phyloP scores from a whole-genome alignment of 2,113 vertebrate genomes.

The Nyctibius bracteatus region DNA sequence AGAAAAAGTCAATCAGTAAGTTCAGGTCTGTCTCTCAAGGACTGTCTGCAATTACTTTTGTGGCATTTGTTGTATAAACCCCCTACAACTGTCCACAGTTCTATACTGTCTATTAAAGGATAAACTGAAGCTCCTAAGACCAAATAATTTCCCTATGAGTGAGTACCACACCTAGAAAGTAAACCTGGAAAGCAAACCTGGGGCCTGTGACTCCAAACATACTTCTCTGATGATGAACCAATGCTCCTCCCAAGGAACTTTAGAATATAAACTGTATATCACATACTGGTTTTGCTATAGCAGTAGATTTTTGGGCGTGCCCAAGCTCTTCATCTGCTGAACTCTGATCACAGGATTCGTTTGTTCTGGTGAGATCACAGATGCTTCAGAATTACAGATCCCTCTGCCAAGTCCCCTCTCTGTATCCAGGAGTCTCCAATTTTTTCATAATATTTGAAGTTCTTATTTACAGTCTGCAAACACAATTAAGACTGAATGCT shows the following conservation, averaged over 20 bases:
- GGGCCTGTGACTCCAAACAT: not conserved
- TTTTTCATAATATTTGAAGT: not conserved
- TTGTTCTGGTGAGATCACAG: not conserved
- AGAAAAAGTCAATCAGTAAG: not conserved
- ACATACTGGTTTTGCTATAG: not conserved
- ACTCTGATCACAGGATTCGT: accelerated
- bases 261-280: not conserved
- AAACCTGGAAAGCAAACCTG: not conserved
- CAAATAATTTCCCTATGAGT: not conserved
- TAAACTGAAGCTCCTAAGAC: not conserved
- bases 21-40: not conserved
- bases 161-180: not conserved
- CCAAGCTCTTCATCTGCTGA: not conserved
- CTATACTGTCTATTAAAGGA: not conserved
- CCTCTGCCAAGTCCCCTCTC: not conserved
- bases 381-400: not conserved
- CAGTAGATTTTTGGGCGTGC: not conserved
- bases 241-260: not conserved
- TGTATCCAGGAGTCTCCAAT: not conserved
- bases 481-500: not conserved
- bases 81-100: not conserved
- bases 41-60: not conserved
- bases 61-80: not conserved
- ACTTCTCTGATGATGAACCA: not conserved
- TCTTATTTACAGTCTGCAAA: not conserved